Evolutionary conservation across 2,113 vertebrate species (phyloP).

Genomic region (Corydoras sp.): DNA sequence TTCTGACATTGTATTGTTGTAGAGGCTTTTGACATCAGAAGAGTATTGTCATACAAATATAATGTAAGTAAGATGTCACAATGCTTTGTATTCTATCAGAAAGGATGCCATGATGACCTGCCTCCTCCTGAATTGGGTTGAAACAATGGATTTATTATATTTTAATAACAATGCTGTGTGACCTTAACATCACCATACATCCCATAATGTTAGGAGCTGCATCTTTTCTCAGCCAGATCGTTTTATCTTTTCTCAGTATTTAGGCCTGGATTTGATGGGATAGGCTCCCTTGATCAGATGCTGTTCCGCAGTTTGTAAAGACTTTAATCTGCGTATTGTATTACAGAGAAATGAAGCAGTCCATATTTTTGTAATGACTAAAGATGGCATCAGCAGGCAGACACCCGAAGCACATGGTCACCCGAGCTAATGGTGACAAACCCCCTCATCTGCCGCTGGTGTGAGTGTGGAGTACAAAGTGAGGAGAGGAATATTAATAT

Average conservation of each 20-base stretch:
- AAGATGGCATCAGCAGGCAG: slow-evolving; percentile 50
- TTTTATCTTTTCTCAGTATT: neutral
- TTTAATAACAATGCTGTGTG: no score
- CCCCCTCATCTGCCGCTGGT: slow-evolving; percentile 60
- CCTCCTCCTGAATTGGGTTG: no score
- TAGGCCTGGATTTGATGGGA: neutral
- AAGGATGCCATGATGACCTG: no score
- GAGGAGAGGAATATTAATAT: neutral
- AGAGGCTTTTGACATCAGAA: no score
- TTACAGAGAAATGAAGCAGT: slow-evolving; percentile 45
- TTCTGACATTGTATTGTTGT: no score
- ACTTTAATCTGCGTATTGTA: slow-evolving; percentile 48
- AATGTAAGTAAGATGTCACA: no score
- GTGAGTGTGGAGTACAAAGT: slow-evolving; percentile 34
- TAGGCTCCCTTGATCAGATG: neutral
- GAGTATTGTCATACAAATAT: no score
- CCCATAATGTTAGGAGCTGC: no score
- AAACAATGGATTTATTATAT: no score
- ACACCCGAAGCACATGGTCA: slow-evolving; percentile 67
- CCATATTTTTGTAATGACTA: slow-evolving; percentile 45
- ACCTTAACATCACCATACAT: no score
- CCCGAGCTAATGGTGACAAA: slow-evolving; percentile 60
- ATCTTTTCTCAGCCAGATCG: no score
- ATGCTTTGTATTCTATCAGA: no score
- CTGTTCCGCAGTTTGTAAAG: slow-evolving; percentile 38